Percentiles rank a stretch among this genome's conserved stretches.
Evolutionary conservation across 2,797 vertebrate genomes (phyloP).

Genomic region (Stomatorhinus walkeri): DNA sequence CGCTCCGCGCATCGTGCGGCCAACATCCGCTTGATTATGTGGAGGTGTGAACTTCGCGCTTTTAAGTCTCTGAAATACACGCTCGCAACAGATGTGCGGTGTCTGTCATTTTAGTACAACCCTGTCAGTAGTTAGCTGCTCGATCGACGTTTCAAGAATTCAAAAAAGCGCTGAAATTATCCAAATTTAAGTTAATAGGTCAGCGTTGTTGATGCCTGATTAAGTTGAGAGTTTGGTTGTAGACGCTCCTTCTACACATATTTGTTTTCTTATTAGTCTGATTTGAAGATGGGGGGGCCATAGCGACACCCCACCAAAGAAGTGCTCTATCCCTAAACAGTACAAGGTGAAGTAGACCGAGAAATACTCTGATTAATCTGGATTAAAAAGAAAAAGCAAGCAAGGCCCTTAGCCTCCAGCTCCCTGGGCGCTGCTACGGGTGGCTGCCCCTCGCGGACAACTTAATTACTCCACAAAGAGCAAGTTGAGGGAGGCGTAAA

Average conservation of each 20-base stretch:
- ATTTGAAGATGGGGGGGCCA: neutral
- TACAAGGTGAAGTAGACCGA: neutral
- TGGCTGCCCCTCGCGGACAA: neutral
- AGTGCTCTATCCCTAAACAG: neutral
- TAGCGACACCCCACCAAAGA: neutral
- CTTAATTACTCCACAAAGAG: neutral
- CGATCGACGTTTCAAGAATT: neutral
- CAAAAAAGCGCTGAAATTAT: neutral
- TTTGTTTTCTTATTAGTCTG: neutral
- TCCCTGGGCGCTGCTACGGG: neutral
- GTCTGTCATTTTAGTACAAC: neutral
- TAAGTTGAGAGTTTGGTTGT: neutral
- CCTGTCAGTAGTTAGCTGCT: neutral
- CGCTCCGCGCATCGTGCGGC: slow-evolving; percentile 26
- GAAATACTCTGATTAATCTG: neutral
- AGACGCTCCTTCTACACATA: neutral
- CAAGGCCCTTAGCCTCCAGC: neutral
- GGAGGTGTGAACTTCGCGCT: slow-evolving; percentile 12
- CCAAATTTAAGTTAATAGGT: neutral
- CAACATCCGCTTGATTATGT: slow-evolving; percentile 34
- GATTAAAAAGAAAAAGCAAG: neutral
- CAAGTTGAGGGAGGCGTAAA: neutral
- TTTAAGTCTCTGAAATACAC: slow-evolving; percentile 6
- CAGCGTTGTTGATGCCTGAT: neutral
- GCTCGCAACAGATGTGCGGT: neutral